Conservation (phyloP, 2,888 invertebrate genomes). For the Ophion slaviceki region DNA sequence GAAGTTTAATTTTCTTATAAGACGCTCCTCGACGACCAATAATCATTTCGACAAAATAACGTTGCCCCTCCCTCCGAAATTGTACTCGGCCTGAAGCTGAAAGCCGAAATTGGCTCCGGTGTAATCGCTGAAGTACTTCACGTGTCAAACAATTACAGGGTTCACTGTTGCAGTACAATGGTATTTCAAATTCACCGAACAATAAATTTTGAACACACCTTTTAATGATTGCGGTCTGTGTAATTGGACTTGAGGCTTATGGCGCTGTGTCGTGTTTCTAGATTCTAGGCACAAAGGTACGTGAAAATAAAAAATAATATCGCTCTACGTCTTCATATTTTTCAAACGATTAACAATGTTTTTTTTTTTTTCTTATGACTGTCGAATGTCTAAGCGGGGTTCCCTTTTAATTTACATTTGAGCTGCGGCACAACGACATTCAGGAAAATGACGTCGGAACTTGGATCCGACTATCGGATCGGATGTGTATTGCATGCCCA, state of each 20-base stretch:
- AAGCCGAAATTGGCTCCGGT: not conserved
- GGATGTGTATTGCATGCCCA: too few species aligned
- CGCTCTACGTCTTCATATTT: too few species aligned
- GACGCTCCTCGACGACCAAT: not conserved
- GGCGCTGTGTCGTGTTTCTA: too few species aligned
- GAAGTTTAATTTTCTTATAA: not conserved
- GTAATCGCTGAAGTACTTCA: not conserved
- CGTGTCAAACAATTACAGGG: slow-evolving; percentile 30
- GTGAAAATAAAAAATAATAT: not conserved
- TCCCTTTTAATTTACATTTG: too few species aligned
- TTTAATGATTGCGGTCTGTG: slow-evolving; percentile 12
- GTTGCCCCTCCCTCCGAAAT: not conserved
- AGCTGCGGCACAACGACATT: too few species aligned
- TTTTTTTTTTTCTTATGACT: too few species aligned
- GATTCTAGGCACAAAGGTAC: not conserved
- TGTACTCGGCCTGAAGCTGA: not conserved
- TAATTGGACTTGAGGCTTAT: not conserved
- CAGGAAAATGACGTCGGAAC: too few species aligned
- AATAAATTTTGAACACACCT: slow-evolving; percentile 44
- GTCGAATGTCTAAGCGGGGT: too few species aligned
- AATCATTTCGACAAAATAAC: not conserved
- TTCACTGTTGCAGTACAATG: slow-evolving; percentile 16
- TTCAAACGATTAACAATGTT: too few species aligned
- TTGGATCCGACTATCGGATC: too few species aligned
- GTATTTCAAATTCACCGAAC: slow-evolving; percentile 23